These are phyloP conservation scores for Cassiopea xamachana DNA, from an alignment of 30 jellyfish, hydroid and myxozoan species.

Conservation along the genomic window DNA sequence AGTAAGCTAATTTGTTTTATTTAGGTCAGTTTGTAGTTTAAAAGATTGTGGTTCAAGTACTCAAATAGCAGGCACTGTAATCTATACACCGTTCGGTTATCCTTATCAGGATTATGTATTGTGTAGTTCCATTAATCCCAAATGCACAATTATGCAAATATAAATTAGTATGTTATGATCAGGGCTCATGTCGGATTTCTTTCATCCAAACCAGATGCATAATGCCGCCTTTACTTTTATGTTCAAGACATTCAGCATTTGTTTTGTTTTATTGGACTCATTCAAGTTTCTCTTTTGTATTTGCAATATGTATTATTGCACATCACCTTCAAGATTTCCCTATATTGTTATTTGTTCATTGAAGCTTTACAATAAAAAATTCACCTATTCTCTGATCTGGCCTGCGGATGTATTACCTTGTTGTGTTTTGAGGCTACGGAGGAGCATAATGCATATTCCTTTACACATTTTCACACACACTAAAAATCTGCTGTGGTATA, in stretches of 20 bases:
- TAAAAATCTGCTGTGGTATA: not conserved
- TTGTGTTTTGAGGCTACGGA: not conserved
- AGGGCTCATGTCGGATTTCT: conserved; percentile 42
- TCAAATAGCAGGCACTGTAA: conserved; percentile 7
- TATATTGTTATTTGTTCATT: not conserved
- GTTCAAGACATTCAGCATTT: conserved; percentile 19
- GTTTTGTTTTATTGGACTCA: conserved; percentile 7
- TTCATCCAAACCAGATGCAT: conserved; percentile 28
- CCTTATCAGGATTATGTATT: conserved; percentile 14
- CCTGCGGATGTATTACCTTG: not conserved
- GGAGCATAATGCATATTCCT: not conserved
- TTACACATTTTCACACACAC: not conserved
- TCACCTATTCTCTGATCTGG: not conserved
- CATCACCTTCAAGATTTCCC: conserved; percentile 11
- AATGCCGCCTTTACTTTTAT: conserved; percentile 25
- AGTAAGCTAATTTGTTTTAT: not conserved
- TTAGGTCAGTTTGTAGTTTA: not conserved
- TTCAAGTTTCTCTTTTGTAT: not conserved
- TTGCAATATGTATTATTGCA: conserved; percentile 3
- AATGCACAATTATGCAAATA: conserved; percentile 13
- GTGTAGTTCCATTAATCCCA: conserved; percentile 20
- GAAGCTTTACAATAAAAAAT: not conserved
- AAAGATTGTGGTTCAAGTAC: conserved; percentile 15
- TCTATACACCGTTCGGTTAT: conserved; percentile 15
- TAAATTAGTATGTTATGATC: conserved; percentile 36